These are phyloP conservation scores for Antennarius striatus DNA, from an alignment of 2,113 vertebrate species.

Conservation along the genomic window DNA sequence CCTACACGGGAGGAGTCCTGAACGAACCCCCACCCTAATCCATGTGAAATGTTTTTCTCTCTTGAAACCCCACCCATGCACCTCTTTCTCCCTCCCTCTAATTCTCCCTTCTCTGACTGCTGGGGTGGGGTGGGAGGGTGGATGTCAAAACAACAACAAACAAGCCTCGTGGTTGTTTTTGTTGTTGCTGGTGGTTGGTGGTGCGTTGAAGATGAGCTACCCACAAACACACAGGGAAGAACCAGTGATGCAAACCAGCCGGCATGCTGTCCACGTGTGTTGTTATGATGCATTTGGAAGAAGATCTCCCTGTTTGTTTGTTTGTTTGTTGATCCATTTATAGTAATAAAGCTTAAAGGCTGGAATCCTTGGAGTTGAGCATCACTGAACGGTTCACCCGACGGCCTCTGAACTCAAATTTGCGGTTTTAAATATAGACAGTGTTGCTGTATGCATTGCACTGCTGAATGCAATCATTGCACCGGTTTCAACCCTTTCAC, in stretches of 20 bases:
- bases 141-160: slow-evolving; percentile 68
- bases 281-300: background rate
- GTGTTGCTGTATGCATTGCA: slow-evolving; percentile 67
- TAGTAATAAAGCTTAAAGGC: background rate
- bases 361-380: slow-evolving; percentile 1
- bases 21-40: slow-evolving; percentile 58
- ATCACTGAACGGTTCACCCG: slow-evolving; percentile 2
- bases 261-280: slow-evolving; percentile 26
- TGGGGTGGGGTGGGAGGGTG: background rate
- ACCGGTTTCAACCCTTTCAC: slow-evolving; percentile 64
- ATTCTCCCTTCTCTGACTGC: slow-evolving; percentile 44
- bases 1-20: slow-evolving; percentile 51
- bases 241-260: slow-evolving; percentile 19
- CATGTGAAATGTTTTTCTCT: slow-evolving; percentile 69
- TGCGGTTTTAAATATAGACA: slow-evolving; percentile 62
- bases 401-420: slow-evolving; percentile 38
- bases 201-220: slow-evolving; percentile 1
- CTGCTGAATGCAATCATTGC: slow-evolving; percentile 70
- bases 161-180: slow-evolving; percentile 63
- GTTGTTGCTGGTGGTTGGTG: slow-evolving; percentile 43
- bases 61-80: slow-evolving; percentile 58
- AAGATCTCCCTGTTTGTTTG: slow-evolving; percentile 11
- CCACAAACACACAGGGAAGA: slow-evolving; percentile 6
- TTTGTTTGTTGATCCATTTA: slow-evolving; percentile 12
- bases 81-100: slow-evolving; percentile 24